Conservation (phyloP, 2,797 vertebrate genomes). For the Gymnothorax reevesii region DNA sequence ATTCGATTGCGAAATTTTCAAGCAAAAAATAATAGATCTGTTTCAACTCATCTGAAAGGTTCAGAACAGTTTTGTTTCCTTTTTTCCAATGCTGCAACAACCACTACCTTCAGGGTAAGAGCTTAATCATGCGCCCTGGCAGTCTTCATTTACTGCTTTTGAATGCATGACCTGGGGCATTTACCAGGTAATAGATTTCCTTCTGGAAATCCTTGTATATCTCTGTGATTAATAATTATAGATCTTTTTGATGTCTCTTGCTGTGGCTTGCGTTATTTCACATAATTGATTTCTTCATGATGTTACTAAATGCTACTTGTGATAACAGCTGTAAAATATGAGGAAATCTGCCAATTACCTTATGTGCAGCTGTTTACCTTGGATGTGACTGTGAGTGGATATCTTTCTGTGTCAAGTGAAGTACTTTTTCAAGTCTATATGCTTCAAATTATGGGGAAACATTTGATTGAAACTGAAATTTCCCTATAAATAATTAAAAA, state of each 20-base stretch:
- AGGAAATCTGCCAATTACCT: too few relatives aligned
- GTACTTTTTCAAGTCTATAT: neutral
- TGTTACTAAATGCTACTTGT: neutral
- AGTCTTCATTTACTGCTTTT: neutral
- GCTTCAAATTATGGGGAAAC: neutral
- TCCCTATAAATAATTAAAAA: neutral
- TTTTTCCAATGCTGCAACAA: neutral
- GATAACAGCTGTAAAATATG: neutral
- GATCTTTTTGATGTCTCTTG: neutral
- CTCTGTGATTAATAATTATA: neutral
- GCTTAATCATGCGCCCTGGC: neutral
- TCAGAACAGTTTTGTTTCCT: neutral
- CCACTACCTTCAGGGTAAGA: neutral
- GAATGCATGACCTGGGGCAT: neutral
- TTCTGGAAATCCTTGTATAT: neutral
- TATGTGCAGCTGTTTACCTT: neutral
- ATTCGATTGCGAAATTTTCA: neutral
- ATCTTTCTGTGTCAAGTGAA: neutral
- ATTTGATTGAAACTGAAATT: neutral
- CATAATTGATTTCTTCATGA: neutral
- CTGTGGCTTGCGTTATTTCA: neutral
- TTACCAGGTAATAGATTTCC: neutral
- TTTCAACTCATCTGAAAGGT: neutral
- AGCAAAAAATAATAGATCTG: neutral
- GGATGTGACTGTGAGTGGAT: too few relatives aligned